These are phyloP conservation scores for Drosophila greeni DNA, from an alignment of 2,888 invertebrate genomes.

Conservation along the genomic window DNA sequence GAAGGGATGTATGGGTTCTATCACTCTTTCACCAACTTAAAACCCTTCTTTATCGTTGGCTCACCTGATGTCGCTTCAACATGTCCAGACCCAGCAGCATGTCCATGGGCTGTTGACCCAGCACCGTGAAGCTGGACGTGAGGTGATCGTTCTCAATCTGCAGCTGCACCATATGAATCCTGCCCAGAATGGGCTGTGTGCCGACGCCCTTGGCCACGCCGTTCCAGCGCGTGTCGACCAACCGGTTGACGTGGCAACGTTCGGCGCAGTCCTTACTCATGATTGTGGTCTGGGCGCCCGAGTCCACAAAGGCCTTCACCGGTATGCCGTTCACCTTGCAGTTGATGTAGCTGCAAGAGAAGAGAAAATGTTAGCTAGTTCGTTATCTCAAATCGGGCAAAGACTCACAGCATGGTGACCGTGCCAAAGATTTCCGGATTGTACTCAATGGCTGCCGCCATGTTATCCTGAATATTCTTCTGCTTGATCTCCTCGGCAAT, in stretches of 20 bases:
- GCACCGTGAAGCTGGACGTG: slow-evolving; percentile 96
- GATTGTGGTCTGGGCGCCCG: slow-evolving; percentile 98
- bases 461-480: slow-evolving; percentile 97
- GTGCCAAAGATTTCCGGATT: slow-evolving; percentile 99
- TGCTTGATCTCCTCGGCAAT: slow-evolving; percentile 97
- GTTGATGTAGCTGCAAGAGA: slow-evolving; percentile 85
- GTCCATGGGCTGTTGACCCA: slow-evolving; percentile 98
- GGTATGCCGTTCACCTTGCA: slow-evolving; percentile 97
- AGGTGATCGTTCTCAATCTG: slow-evolving; percentile 96
- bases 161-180: slow-evolving; percentile 98
- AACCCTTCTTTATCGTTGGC: rapidly evolving
- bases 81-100: slow-evolving; percentile 98
- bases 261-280: slow-evolving; percentile 98
- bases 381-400: no score
- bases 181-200: slow-evolving; percentile 95
- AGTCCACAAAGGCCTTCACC: slow-evolving; percentile 99
- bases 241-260: slow-evolving; percentile 93
- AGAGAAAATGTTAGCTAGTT: no score
- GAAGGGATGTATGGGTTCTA: slow-evolving; percentile 17
- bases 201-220: slow-evolving; percentile 99
- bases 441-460: slow-evolving; percentile 99
- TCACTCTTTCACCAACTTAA: not conserved
- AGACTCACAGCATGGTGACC: slow-evolving; percentile 92
- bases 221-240: slow-evolving; percentile 94
- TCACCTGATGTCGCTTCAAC: slow-evolving; percentile 96